Evolutionary conservation across 2,113 vertebrate genomes (phyloP).

Genomic region (Corvus hawaiiensis): DNA sequence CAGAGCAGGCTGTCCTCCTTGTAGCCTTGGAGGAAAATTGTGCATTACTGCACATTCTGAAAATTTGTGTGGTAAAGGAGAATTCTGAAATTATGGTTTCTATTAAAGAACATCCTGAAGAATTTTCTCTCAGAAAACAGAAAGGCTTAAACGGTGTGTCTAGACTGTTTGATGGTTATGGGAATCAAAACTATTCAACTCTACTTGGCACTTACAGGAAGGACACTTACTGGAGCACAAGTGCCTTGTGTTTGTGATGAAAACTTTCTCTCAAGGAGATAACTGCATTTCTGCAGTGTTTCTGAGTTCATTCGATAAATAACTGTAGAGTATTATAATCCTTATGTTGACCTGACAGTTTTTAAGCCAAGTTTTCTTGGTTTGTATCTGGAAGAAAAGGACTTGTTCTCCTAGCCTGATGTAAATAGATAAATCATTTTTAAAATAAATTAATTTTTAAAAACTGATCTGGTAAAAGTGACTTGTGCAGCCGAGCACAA

Average conservation of each 20-base stretch:
- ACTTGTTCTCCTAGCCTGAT: neutral
- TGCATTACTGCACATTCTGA: neutral
- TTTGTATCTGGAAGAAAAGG: neutral
- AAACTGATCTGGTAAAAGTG: neutral
- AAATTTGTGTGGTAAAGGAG: neutral
- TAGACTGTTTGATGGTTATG: neutral
- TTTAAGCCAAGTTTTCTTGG: neutral
- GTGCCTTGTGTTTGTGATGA: neutral
- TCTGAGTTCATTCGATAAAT: neutral
- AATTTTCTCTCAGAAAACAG: neutral
- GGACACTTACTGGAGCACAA: neutral
- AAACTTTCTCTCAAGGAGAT: neutral
- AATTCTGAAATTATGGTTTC: neutral
- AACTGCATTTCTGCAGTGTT: neutral
- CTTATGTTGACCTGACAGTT: neutral
- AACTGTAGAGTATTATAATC: neutral
- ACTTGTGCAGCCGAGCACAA: neutral
- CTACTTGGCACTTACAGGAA: neutral
- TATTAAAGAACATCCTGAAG: neutral
- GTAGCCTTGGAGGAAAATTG: neutral
- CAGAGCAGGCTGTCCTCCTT: neutral
- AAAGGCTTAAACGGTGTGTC: neutral
- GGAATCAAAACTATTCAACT: neutral
- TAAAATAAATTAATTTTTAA: neutral
- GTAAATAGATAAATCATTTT: neutral